These are phyloP conservation scores for Metellina segmentata DNA, from an alignment of 2,888 invertebrate genomes.

Conservation along the genomic window DNA sequence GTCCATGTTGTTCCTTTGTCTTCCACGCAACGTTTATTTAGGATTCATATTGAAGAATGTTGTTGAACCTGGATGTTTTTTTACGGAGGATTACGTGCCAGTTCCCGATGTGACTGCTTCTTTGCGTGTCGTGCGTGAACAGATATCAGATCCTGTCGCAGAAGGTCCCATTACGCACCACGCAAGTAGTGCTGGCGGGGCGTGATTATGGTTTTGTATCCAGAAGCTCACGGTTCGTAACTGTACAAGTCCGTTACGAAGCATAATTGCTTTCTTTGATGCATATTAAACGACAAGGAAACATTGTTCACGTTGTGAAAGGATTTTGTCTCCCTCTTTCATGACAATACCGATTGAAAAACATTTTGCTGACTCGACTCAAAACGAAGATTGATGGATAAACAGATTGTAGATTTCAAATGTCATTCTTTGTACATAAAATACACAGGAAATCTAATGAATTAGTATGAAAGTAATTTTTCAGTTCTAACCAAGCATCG, in stretches of 20 bases:
- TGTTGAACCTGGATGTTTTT: slow-evolving; percentile 56
- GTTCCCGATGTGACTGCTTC: slow-evolving; percentile 12
- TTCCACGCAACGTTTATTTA: slow-evolving; percentile 33
- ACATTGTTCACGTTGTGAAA: background rate
- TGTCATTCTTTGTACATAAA: too few species aligned
- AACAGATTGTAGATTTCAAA: too few species aligned
- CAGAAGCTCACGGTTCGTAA: slow-evolving; percentile 11
- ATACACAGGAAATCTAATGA: too few species aligned
- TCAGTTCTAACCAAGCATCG: too few species aligned
- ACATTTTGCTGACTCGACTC: too few species aligned
- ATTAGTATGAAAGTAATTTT: too few species aligned
- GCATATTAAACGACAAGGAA: slow-evolving; percentile 10
- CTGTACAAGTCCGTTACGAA: slow-evolving; percentile 35
- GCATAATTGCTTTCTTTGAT: background rate
- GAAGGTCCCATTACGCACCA: slow-evolving; percentile 15
- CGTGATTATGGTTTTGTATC: slow-evolving; percentile 6
- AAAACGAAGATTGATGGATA: too few species aligned
- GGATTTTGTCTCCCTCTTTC: background rate
- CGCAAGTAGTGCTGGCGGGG: background rate
- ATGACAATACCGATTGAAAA: too few species aligned
- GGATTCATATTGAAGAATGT: slow-evolving; percentile 38
- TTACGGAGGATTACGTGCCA: slow-evolving; percentile 35
- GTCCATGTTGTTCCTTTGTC: slow-evolving; percentile 48
- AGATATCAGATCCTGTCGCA: slow-evolving; percentile 38
- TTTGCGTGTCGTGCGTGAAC: slow-evolving; percentile 27